A percentile compares a stretch with the other conserved stretches of the same genome.
These are phyloP conservation scores for Rhinophrynus dorsalis DNA, from an alignment of 2,797 vertebrate genomes.

Conservation along the genomic window DNA sequence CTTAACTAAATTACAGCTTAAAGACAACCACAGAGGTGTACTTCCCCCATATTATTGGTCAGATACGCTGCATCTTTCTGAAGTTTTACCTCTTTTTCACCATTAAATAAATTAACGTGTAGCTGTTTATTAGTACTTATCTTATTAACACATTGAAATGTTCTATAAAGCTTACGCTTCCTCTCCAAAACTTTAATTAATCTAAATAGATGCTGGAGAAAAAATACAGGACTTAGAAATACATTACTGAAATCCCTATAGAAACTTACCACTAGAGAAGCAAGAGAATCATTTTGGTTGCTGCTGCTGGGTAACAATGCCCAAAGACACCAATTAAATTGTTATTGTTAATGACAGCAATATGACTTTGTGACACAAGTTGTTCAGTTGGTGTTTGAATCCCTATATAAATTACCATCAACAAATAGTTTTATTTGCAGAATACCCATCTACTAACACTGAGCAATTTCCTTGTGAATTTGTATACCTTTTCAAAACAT, in stretches of 20 bases:
- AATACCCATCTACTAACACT: too few species aligned
- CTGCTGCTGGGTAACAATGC: constrained; percentile 15
- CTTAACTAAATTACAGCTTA: constrained; percentile 40
- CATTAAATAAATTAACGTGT: constrained; percentile 4
- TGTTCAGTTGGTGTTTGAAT: not conserved
- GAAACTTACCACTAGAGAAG: constrained; percentile 22
- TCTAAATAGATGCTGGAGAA: constrained; percentile 21
- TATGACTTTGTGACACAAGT: constrained; percentile 23
- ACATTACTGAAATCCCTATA: constrained; percentile 21
- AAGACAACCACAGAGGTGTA: not conserved
- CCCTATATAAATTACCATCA: not conserved
- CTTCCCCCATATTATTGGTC: constrained; percentile 1
- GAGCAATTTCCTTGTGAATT: not conserved
- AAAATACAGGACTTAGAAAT: constrained; percentile 16
- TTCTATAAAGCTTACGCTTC: not conserved
- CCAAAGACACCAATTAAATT: constrained; percentile 37
- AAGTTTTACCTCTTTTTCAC: not conserved
- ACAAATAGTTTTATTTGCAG: too few species aligned
- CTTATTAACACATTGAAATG: constrained; percentile 20
- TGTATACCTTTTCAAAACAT: not conserved
- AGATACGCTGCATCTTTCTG: not conserved
- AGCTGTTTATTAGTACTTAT: constrained; percentile 7
- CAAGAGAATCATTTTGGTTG: constrained; percentile 9
- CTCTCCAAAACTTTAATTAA: constrained; percentile 37
- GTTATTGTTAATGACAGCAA: constrained; percentile 30